A percentile compares a stretch with the other conserved stretches of the same genome.
phyloP scores from a whole-genome alignment of 2,888 invertebrate genomes.

The Ethmia dodecea region DNA sequence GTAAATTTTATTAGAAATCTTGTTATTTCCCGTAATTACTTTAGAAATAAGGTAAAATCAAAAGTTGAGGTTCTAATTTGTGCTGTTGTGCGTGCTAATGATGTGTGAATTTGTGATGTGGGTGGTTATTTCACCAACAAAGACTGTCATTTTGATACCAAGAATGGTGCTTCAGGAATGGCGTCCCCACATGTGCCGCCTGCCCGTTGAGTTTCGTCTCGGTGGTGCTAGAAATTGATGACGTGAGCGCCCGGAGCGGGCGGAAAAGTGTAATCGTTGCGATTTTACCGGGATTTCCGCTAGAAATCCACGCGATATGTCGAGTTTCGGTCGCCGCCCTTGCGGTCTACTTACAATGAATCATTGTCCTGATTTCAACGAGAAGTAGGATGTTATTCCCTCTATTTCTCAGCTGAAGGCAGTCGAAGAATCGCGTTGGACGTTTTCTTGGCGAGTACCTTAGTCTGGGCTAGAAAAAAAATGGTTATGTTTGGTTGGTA shows the following conservation, averaged over 20 bases:
- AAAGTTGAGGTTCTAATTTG: slow-evolving; percentile 36
- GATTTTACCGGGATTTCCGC: slow-evolving; percentile 34
- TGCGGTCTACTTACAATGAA: slow-evolving; percentile 49
- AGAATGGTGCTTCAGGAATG: slow-evolving; percentile 83
- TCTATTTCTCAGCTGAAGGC: slow-evolving; percentile 19
- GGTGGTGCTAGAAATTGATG: slow-evolving; percentile 55
- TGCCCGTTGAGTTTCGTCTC: slow-evolving; percentile 59
- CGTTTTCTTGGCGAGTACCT: slow-evolving; percentile 5
- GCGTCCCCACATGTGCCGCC: slow-evolving; percentile 85
- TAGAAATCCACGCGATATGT: slow-evolving; percentile 33
- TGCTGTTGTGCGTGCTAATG: slow-evolving; percentile 49
- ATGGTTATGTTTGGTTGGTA: slow-evolving; percentile 26
- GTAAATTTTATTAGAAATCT: slow-evolving; percentile 67
- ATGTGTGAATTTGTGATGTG: slow-evolving; percentile 56
- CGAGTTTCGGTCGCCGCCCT: slow-evolving; percentile 40
- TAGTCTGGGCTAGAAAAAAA: slow-evolving; percentile 12
- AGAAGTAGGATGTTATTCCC: slow-evolving; percentile 41
- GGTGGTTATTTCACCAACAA: slow-evolving; percentile 63
- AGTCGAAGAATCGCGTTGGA: slow-evolving; percentile 2
- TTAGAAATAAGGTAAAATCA: slow-evolving; percentile 61
- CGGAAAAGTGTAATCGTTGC: slow-evolving; percentile 40
- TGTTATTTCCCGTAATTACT: slow-evolving; percentile 49
- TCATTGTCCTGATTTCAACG: slow-evolving; percentile 64
- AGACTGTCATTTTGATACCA: slow-evolving; percentile 80
- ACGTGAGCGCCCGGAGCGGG: slow-evolving; percentile 51